A percentile compares a stretch with the other conserved stretches of the same genome.
These are phyloP conservation scores for Rhamphomyia laevipes DNA, from an alignment of 2,888 invertebrate species.

Conservation along the genomic window DNA sequence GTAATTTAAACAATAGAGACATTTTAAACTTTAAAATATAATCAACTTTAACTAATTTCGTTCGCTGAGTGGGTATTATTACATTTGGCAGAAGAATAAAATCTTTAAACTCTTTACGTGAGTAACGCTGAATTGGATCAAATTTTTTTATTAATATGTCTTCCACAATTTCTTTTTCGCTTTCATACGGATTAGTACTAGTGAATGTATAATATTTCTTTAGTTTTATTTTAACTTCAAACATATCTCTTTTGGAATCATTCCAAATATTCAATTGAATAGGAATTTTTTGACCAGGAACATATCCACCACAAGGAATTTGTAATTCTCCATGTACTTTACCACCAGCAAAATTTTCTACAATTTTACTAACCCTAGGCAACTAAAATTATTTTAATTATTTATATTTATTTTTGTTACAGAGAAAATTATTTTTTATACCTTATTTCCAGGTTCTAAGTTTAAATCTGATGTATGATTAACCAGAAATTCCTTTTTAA, in stretches of 20 bases:
- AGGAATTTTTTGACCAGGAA: slow-evolving; percentile 60
- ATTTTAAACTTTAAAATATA: no score
- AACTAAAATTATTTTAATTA: slow-evolving; percentile 34
- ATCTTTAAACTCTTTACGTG: no score
- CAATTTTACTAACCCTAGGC: no score
- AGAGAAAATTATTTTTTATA: slow-evolving; percentile 22
- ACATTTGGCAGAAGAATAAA: no score
- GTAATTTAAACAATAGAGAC: no score
- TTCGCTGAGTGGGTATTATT: no score
- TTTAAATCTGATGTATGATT: slow-evolving; percentile 70
- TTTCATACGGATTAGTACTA: neutral
- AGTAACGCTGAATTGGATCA: no score
- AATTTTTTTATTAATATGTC: no score
- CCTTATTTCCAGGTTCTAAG: slow-evolving; percentile 50
- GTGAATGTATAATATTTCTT: slow-evolving; percentile 13
- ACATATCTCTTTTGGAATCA: slow-evolving; percentile 54
- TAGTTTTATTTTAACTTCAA: slow-evolving; percentile 48
- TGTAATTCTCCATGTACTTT: slow-evolving; percentile 52
- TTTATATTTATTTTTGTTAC: neutral
- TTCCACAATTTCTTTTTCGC: neutral
- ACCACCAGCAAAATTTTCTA: slow-evolving; percentile 53
- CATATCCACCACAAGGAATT: slow-evolving; percentile 58
- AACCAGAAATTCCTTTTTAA: slow-evolving; percentile 68
- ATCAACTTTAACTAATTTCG: no score
- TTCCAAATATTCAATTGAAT: slow-evolving; percentile 60